Evolutionary conservation across 2,888 invertebrate genomes (phyloP), one percentile per base, ranked within the genome.

Genomic region (Phlogophora meticulosa): DNA sequence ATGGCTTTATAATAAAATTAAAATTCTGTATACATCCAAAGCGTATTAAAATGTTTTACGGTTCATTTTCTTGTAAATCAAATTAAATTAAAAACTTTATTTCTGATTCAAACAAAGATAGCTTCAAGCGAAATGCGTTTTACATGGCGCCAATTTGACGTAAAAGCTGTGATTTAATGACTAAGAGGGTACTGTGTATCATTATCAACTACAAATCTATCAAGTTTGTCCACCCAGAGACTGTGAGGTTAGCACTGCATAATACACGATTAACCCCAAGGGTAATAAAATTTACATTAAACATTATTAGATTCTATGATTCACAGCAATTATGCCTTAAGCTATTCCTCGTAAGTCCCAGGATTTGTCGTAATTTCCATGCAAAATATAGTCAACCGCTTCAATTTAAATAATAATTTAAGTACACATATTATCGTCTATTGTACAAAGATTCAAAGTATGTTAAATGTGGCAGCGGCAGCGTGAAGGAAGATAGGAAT

Each of bases 401-500:
- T 71, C 67, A 76, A 72, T 81, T 82, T 82, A 69, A 81, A 84
- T 82, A 76, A 84, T 84, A 68, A 73, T 82, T 66, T 84, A 82
- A 84, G 56, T 73, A 69, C 73, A 76, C 53, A 67, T 74, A 79
- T 80, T 72, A 82, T 67, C 69, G 51, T 65, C 60, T 72, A 75
- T 75, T 73, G 66, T 74, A 71, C 63, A 61, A 74, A 73, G 80
- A 73, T 55, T 72, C 46, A 49, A 69, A 71, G 68, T 76, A 80
- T 76, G 40, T 59, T 73, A 76, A 82, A 75, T 63, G 60, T 70
- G 61, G 52, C 52, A 73, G 63, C 83, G 80, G 55, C 52, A 72
- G 71, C 83, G 82, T 79, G 72, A 74, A 89, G 90, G 68, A 72
- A 89, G 90, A 91, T 91, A 78, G 63, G 60, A 74, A 90, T 90